phyloP scores from a whole-genome alignment of 2,888 invertebrate genomes.

The Chaitophorus viminalis region DNA sequence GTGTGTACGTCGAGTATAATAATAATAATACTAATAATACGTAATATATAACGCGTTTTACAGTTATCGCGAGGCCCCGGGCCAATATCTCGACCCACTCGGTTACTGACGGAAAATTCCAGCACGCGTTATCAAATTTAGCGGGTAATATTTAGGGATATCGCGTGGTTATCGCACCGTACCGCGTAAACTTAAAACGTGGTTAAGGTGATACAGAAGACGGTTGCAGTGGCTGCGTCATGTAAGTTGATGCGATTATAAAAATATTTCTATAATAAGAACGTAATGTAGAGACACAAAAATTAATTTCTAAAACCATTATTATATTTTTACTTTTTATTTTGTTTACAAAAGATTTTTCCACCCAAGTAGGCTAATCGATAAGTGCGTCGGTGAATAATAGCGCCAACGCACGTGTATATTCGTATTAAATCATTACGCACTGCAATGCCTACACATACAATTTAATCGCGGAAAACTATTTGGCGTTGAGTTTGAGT shows the following conservation, averaged over 20 bases:
- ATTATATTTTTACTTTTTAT: background rate
- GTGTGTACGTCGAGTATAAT: background rate
- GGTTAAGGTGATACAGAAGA: too few species aligned
- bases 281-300: background rate
- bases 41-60: background rate
- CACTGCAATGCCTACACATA: background rate
- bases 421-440: background rate
- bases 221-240: too few species aligned
- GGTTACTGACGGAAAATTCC: background rate
- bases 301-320: background rate
- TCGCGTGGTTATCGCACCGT: too few species aligned
- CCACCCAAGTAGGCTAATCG: background rate
- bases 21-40: background rate
- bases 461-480: background rate
- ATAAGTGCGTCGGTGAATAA: background rate
- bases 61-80: background rate
- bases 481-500: background rate
- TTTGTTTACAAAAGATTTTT: background rate
- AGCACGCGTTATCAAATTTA: background rate
- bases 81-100: background rate
- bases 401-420: background rate
- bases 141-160: too few species aligned
- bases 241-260: too few species aligned
- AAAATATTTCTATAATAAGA: background rate
- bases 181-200: too few species aligned